A percentile compares a stretch with the other conserved stretches of the same genome.
phyloP scores from a whole-genome alignment of 2,113 vertebrate species.

The Sprattus sprattus region DNA sequence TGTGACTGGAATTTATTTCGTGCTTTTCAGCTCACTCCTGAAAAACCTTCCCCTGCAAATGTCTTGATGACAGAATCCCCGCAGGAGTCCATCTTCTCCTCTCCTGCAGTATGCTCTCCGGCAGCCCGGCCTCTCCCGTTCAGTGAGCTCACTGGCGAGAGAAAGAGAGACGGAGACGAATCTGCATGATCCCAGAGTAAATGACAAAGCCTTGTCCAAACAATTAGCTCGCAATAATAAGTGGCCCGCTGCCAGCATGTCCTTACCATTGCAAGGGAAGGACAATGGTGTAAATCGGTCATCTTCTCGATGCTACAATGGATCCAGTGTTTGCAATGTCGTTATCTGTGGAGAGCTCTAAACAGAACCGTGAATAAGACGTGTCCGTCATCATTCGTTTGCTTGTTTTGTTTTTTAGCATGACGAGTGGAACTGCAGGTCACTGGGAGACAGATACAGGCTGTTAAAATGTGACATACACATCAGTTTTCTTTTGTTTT shows the following conservation, averaged over 20 bases:
- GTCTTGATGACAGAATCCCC: slow-evolving; percentile 5
- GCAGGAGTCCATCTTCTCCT: background rate
- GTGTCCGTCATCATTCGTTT: background rate
- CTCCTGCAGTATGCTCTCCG: background rate
- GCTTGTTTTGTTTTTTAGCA: background rate
- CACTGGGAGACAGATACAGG: background rate
- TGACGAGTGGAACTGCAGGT: background rate
- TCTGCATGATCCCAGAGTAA: background rate
- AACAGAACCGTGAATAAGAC: background rate
- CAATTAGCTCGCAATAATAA: background rate
- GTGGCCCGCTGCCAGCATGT: slow-evolving; percentile 20
- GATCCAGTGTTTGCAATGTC: background rate
- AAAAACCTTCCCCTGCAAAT: background rate
- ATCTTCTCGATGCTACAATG: background rate
- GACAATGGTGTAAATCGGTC: slow-evolving; percentile 5
- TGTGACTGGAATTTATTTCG: slow-evolving; percentile 10
- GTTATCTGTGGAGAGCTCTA: background rate
- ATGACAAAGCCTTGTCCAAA: slow-evolving; percentile 3
- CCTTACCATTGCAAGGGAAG: slow-evolving; percentile 41
- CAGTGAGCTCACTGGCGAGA: background rate
- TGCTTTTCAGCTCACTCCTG: slow-evolving; percentile 3
- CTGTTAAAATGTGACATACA: background rate
- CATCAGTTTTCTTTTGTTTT: background rate
- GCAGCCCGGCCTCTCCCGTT: background rate
- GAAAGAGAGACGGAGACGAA: background rate